Conservation (phyloP, 2,888 invertebrate species). For the Conchocele bisecta region DNA sequence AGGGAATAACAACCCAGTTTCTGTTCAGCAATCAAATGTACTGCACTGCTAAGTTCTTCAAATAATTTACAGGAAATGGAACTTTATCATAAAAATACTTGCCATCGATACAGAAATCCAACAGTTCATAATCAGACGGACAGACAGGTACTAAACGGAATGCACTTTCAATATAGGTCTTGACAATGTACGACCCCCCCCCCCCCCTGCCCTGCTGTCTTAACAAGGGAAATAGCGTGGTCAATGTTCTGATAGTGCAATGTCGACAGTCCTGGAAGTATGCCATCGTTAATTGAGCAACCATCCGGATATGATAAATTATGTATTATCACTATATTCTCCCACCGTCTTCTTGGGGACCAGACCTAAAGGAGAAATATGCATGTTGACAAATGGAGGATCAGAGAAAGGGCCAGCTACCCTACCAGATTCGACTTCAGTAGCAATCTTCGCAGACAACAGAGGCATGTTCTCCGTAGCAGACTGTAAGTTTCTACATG, state of each 20-base stretch:
- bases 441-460: slow-evolving; percentile 6
- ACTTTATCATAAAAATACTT: slow-evolving; percentile 25
- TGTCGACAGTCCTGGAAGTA: slow-evolving; percentile 21
- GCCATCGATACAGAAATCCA: slow-evolving; percentile 15
- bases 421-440: slow-evolving; percentile 14
- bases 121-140: slow-evolving; percentile 8
- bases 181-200: slow-evolving; percentile 2
- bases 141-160: slow-evolving; percentile 14
- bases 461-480: neutral
- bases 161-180: slow-evolving; percentile 19
- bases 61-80: slow-evolving; percentile 20
- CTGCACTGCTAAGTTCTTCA: slow-evolving; percentile 18
- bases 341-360: slow-evolving; percentile 37
- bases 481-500: neutral
- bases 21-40: slow-evolving; percentile 15
- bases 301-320: slow-evolving; percentile 41
- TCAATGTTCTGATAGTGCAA: slow-evolving; percentile 33
- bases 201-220: slow-evolving; percentile 14
- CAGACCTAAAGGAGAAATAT: slow-evolving; percentile 37
- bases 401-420: slow-evolving; percentile 28
- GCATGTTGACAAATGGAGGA: slow-evolving; percentile 20
- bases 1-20: neutral
- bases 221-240: slow-evolving; percentile 12
- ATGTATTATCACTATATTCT: slow-evolving; percentile 42
- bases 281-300: slow-evolving; percentile 38